phyloP scores from a whole-genome alignment of 2,888 invertebrate species.

The Ormyrus thymus region DNA sequence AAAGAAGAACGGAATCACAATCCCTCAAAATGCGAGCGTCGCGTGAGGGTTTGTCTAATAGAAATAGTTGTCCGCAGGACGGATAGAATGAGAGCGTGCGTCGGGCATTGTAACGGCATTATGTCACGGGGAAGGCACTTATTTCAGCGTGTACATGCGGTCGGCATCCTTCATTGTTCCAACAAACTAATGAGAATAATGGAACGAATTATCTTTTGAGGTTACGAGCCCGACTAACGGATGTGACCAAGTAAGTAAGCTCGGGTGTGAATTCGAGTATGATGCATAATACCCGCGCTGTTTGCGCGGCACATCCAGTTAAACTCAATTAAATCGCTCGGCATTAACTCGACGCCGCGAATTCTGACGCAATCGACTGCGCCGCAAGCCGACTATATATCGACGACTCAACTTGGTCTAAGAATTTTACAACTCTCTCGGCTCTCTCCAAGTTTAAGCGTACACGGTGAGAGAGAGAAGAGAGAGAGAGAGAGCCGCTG shows the following conservation, averaged over 20 bases:
- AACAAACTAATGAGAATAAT: conserved; percentile 39
- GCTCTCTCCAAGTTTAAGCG: too few species aligned
- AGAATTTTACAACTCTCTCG: too few species aligned
- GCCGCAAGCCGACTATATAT: too few species aligned
- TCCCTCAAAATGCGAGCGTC: too few species aligned
- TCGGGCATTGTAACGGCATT: neutral
- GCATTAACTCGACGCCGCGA: neutral
- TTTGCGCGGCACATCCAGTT: neutral
- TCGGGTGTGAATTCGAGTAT: conserved; percentile 14
- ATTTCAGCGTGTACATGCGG: conserved; percentile 34
- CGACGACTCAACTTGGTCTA: too few species aligned
- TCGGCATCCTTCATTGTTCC: conserved; percentile 44
- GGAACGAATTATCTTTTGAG: conserved; percentile 42
- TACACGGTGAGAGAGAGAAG: too few species aligned
- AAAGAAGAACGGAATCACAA: too few species aligned
- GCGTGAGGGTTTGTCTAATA: neutral
- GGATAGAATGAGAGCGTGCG: neutral
- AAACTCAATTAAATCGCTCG: conserved; percentile 42
- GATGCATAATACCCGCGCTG: neutral
- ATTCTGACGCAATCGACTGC: too few species aligned
- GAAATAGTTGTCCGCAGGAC: neutral
- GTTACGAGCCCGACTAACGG: conserved; percentile 28
- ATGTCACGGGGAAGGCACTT: conserved; percentile 17
- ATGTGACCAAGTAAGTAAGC: conserved; percentile 18
- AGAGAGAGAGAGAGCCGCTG: too few species aligned